Percentiles rank a stretch among this genome's conserved stretches.
Evolutionary conservation across 2,797 vertebrate species (phyloP).

Genomic region (Hydrocynus forskahlii): DNA sequence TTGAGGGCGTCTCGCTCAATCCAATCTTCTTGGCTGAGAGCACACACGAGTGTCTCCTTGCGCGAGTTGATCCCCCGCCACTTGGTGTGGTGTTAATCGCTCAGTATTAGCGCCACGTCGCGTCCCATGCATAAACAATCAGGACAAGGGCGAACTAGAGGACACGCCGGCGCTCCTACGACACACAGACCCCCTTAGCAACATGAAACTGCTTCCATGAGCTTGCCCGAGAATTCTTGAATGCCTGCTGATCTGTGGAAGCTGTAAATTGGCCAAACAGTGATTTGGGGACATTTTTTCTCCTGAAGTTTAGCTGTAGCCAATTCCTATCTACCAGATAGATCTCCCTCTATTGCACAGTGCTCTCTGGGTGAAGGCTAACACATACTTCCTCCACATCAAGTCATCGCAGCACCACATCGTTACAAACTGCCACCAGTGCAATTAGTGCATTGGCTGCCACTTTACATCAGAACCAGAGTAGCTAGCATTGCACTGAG

Average conservation of each 20-base stretch:
- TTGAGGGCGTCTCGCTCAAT: constrained; percentile 44
- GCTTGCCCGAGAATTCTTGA: background rate
- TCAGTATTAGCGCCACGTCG: constrained; percentile 49
- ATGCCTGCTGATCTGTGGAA: background rate
- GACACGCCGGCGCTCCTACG: constrained; percentile 37
- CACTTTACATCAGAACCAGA: no score
- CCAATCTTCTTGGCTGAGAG: constrained; percentile 54
- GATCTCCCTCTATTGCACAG: no score
- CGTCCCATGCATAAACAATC: constrained; percentile 55
- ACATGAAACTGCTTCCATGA: background rate
- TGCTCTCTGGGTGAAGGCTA: no score
- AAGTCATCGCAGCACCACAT: no score
- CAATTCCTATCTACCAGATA: no score
- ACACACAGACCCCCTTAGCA: constrained; percentile 5
- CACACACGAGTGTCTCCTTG: constrained; percentile 48
- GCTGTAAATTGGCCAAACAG: background rate
- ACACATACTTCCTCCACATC: no score
- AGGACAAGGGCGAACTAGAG: constrained; percentile 55
- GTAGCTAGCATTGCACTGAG: no score
- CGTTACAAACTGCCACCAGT: no score
- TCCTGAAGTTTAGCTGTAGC: no score
- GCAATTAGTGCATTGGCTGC: no score
- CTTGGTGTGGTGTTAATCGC: constrained; percentile 50
- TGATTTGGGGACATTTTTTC: background rate
- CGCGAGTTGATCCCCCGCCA: constrained; percentile 45